A percentile compares a stretch with the other conserved stretches of the same genome.
These are phyloP conservation scores for Meloidogyne chitwoodi DNA, from an alignment of 1,140 invertebrate genomes.

Conservation along the genomic window DNA sequence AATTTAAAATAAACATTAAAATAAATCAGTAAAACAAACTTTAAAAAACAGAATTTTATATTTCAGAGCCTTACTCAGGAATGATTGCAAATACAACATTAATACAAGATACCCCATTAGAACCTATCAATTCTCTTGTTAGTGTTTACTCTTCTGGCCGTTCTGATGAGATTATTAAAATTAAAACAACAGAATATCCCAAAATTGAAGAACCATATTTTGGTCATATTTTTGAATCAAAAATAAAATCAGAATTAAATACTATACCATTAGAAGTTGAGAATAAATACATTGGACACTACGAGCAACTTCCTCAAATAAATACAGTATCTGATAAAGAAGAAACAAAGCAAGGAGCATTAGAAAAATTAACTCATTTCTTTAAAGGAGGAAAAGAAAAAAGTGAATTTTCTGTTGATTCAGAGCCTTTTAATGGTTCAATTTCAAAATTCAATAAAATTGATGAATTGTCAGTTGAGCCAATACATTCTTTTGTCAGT, in stretches of 20 bases:
- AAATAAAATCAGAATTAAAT: conserved; percentile 1
- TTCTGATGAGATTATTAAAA: conserved; percentile 15
- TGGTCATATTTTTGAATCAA: conserved; percentile 22
- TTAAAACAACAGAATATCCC: no score
- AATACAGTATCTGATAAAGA: not conserved
- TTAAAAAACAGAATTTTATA: no score
- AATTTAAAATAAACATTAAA: no score
- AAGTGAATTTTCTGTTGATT: not conserved
- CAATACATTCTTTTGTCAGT: conserved; percentile 7
- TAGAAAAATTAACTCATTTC: not conserved
- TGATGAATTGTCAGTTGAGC: not conserved
- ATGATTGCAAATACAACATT: not conserved
- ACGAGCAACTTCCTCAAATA: not conserved
- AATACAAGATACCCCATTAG: not conserved
- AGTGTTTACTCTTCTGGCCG: conserved; percentile 25
- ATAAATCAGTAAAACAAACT: no score
- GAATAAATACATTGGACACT: not conserved
- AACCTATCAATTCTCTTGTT: conserved; percentile 21
- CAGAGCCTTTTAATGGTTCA: conserved; percentile 17
- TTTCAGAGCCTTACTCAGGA: conserved; percentile 8
- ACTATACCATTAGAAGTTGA: not conserved
- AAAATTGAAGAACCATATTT: not conserved
- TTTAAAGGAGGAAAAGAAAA: conserved; percentile 7
- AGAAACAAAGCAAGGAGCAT: not conserved
- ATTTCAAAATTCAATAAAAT: conserved; percentile 5